Base-by-base conservation (phyloP, 2,888 invertebrate species). In the Chalcis sispes region DNA sequence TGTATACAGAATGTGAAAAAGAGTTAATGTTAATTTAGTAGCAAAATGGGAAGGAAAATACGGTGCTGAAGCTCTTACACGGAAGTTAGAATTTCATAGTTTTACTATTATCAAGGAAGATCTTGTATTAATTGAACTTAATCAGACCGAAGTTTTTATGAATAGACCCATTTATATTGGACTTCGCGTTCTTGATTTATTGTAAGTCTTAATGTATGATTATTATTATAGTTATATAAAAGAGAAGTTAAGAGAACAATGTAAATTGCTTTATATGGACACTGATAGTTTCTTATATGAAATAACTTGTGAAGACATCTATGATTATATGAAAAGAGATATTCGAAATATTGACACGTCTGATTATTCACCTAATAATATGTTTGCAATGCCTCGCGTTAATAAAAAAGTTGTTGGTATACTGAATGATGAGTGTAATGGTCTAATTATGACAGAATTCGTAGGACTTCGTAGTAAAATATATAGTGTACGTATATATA, bases 1-100 rank as follows among this genome's bases (percentile, higher is more conserved):
- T 0, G 79, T 82, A 2, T 85, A 80, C 74, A 83, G 82, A 13
- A 89, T 87, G 13, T 78, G 85, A 40, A 89, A 88, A 54, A 80
- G 83, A 75, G 80, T 83, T n/a, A 83, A 87, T 79, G n/a, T n/a
- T n/a, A n/a, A n/a, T n/a, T n/a, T n/a, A n/a, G n/a, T n/a, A n/a
- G n/a, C n/a, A n/a, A n/a, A n/a, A n/a, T n/a, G n/a, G 81, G 90
- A 0, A 42, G 13, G 56, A 10, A 5, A 36, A 1, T 65, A 32
- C 27, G 52, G 50, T 13, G 65, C 65, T 1, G 29, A 50, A 15
- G 18, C 50, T 10, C 36, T 15, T 4, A 61, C 52, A 3, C 42
- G 52, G 7, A 48, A 52, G 1, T 79, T 86, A n/a, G 84, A 87
- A 79, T 86, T 87, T 76, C 64, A 79, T 32, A 85, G 83, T 64